These are phyloP conservation scores for Heliconius cydno DNA, from an alignment of 2,888 invertebrate species.

Conservation along the genomic window DNA sequence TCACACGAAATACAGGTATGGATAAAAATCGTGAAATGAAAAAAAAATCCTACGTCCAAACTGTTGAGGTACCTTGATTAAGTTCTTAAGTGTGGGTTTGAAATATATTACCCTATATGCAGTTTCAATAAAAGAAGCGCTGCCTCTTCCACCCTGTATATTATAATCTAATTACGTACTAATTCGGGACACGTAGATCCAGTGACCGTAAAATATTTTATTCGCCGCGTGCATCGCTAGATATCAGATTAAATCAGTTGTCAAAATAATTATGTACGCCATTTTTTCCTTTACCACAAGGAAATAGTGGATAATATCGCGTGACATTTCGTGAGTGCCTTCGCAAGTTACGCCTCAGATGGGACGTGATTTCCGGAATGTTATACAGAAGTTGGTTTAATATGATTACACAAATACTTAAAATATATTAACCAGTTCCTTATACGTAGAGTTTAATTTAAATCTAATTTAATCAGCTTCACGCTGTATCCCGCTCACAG, in stretches of 20 bases:
- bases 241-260: slow-evolving; percentile 44
- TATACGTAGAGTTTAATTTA: slow-evolving; percentile 11
- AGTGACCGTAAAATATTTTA: slow-evolving; percentile 43
- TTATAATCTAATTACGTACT: slow-evolving; percentile 11
- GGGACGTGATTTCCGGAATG: slow-evolving; percentile 46
- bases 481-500: no score
- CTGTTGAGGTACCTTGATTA: no score
- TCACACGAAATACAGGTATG: no score
- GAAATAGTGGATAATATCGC: slow-evolving; percentile 36
- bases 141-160: no score
- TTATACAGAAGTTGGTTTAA: slow-evolving; percentile 43
- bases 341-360: slow-evolving; percentile 5
- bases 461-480: no score
- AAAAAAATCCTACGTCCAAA: no score
- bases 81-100: no score
- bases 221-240: slow-evolving; percentile 43
- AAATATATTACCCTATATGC: no score
- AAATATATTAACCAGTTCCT: slow-evolving; percentile 35
- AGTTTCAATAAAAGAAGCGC: no score
- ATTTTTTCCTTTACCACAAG: slow-evolving; percentile 35
- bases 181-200: slow-evolving; percentile 43
- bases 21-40: no score
- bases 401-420: slow-evolving; percentile 45
- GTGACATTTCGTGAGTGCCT: slow-evolving; percentile 18
- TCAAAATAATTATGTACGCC: slow-evolving; percentile 36